Evolutionary conservation across 2,888 invertebrate species (phyloP).

Genomic region (Eurytoma californica): DNA sequence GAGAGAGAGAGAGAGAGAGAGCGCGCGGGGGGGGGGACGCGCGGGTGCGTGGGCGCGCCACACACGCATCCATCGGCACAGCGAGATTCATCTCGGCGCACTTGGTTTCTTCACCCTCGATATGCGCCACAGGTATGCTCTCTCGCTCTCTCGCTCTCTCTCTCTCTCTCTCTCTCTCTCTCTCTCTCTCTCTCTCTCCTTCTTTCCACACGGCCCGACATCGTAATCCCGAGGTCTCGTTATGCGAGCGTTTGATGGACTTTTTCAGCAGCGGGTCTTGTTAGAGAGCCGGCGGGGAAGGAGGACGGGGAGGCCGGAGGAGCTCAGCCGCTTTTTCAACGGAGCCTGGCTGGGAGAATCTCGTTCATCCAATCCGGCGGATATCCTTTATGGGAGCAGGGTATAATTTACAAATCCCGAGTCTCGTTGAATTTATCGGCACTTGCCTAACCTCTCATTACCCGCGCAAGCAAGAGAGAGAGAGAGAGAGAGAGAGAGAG

Average conservation of each 20-base stretch:
- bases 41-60: constrained; percentile 2
- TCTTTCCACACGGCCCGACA: constrained; percentile 19
- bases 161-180: constrained; percentile 15
- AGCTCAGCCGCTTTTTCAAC: neutral
- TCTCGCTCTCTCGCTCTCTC: neutral
- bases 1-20: neutral
- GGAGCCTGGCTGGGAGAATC: constrained; percentile 5
- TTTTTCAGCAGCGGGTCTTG: constrained; percentile 51
- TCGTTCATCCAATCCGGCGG: constrained; percentile 62
- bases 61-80: neutral
- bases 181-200: neutral
- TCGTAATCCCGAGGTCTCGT: constrained; percentile 51
- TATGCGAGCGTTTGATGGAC: constrained; percentile 51
- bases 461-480: constrained; percentile 56
- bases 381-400: constrained; percentile 67
- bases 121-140: neutral
- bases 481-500: neutral
- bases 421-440: constrained; percentile 74
- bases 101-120: neutral
- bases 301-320: neutral
- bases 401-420: constrained; percentile 75
- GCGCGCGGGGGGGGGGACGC: no score
- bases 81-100: neutral
- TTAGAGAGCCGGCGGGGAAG: constrained; percentile 49
- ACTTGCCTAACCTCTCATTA: constrained; percentile 75